A percentile compares a stretch with the other conserved stretches of the same genome.
phyloP scores from a whole-genome alignment of 1,140 invertebrate species.

The Phenacoccus solenopsis region DNA sequence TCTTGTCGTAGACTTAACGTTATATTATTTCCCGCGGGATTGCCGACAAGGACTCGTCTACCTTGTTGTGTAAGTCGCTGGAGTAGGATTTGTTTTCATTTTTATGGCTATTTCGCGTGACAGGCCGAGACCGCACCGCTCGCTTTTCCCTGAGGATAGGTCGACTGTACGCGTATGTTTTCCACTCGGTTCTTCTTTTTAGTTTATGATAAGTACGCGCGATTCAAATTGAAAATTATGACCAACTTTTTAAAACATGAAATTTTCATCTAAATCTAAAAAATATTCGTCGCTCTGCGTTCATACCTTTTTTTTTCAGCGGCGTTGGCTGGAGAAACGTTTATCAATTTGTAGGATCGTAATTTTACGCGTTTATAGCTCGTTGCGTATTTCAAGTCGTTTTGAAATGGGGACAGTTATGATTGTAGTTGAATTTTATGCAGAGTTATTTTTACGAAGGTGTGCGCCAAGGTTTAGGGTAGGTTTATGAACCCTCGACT shows the following conservation, averaged over 20 bases:
- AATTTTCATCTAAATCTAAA: not conserved
- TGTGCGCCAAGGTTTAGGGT: too few species aligned
- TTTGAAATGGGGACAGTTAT: too few species aligned
- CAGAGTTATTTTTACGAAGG: too few species aligned
- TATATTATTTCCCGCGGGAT: slow-evolving; percentile 6
- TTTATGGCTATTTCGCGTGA: slow-evolving; percentile 16
- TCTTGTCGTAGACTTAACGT: slow-evolving; percentile 13
- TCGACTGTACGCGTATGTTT: not conserved
- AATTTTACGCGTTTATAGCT: too few species aligned
- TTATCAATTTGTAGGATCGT: too few species aligned
- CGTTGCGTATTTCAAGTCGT: too few species aligned
- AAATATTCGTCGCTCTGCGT: too few species aligned
- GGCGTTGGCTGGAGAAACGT: too few species aligned
- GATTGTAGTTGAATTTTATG: too few species aligned
- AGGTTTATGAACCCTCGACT: too few species aligned
- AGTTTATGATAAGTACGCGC: not conserved
- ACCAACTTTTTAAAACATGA: not conserved
- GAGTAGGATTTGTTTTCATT: slow-evolving; percentile 18
- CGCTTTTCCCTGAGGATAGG: slow-evolving; percentile 3
- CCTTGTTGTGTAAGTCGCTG: slow-evolving; percentile 1
- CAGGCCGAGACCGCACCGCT: not conserved
- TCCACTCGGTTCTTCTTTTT: not conserved
- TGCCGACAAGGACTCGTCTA: slow-evolving; percentile 1
- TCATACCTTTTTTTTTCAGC: too few species aligned
- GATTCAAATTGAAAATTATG: slow-evolving; percentile 11